These are phyloP conservation scores for Petaurus breviceps DNA, from an alignment of 2,113 vertebrate species.

Conservation along the genomic window DNA sequence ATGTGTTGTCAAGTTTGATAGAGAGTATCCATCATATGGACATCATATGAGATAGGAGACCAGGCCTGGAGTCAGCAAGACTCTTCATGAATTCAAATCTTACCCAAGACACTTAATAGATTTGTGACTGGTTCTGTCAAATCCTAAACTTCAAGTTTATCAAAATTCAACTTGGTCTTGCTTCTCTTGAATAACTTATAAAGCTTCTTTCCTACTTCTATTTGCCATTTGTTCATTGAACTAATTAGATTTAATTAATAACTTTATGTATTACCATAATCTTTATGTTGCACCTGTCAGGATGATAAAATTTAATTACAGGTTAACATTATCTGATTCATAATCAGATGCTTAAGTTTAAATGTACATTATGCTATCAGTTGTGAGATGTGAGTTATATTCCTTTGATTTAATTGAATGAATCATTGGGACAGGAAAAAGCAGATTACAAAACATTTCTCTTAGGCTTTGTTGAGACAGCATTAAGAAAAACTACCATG, in stretches of 20 bases:
- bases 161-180: neutral
- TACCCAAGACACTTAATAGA: too few species aligned
- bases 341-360: conserved; percentile 25
- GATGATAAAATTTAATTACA: conserved; percentile 81
- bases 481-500: neutral
- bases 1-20: neutral
- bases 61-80: too few species aligned
- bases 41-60: too few species aligned
- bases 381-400: neutral
- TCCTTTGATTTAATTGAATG: neutral
- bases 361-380: neutral
- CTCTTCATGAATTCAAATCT: too few species aligned
- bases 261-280: conserved; percentile 78
- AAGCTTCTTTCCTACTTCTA: conserved; percentile 64
- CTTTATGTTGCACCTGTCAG: conserved; percentile 64
- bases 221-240: conserved; percentile 78
- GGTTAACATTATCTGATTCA: conserved; percentile 38
- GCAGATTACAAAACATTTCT: neutral
- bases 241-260: conserved; percentile 80
- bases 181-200: conserved; percentile 45
- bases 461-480: neutral
- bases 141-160: neutral
- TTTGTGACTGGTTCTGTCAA: neutral
- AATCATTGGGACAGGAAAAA: neutral
- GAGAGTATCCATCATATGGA: too few species aligned